Evolutionary conservation across 2,888 invertebrate species (phyloP).

Genomic region (Molanna angustata): DNA sequence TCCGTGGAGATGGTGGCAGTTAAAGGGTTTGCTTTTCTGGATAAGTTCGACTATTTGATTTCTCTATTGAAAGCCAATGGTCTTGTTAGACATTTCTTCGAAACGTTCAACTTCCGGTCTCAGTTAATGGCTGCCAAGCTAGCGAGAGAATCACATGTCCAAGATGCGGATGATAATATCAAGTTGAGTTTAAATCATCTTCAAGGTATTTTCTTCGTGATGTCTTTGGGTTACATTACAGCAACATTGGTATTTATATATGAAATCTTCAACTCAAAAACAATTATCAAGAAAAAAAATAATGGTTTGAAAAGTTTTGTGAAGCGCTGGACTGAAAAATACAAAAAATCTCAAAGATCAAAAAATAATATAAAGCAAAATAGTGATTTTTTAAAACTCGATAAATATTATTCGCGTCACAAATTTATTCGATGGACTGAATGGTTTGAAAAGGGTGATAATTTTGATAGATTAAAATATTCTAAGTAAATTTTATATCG

Average conservation of each 20-base stretch:
- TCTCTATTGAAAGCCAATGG: conserved; percentile 37
- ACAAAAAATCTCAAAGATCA: neutral
- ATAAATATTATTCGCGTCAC: conserved; percentile 7
- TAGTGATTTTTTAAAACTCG: neutral
- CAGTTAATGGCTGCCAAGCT: conserved; percentile 23
- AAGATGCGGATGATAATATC: conserved; percentile 15
- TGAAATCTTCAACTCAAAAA: conserved; percentile 19
- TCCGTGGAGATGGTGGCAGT: conserved; percentile 40
- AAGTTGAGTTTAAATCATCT: conserved; percentile 28
- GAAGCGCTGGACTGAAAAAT: conserved; percentile 2
- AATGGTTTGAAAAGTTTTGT: neutral
- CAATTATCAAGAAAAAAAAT: conserved; percentile 1
- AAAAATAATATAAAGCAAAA: neutral
- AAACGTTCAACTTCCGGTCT: conserved; percentile 27
- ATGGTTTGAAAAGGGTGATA: conserved; percentile 7
- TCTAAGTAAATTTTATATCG: conserved; percentile 6
- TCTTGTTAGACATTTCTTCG: conserved; percentile 35
- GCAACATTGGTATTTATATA: conserved; percentile 24
- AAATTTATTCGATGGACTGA: conserved; percentile 20
- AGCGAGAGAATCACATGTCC: conserved; percentile 8
- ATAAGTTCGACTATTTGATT: conserved; percentile 36
- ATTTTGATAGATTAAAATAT: conserved; percentile 4
- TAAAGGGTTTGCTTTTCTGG: conserved; percentile 39
- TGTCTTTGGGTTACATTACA: conserved; percentile 20
- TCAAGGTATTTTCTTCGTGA: conserved; percentile 28